phyloP scores from a whole-genome alignment of 2,888 invertebrate species.

The Drosophila basisetae region DNA sequence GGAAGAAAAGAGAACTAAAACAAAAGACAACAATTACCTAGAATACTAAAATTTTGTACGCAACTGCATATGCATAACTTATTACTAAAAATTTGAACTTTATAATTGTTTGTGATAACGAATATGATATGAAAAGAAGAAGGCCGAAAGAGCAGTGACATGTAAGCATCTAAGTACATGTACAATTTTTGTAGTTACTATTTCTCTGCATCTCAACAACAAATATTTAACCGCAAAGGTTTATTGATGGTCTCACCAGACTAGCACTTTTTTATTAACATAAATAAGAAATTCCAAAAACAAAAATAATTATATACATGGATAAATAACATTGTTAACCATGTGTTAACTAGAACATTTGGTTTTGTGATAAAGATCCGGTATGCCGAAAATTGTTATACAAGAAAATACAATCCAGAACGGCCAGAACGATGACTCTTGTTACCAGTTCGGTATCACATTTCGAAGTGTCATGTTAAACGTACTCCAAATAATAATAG shows the following conservation, averaged over 20 bases:
- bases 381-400: conserved; percentile 1
- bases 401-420: neutral
- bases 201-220: conserved; percentile 73
- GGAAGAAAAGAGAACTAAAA: neutral
- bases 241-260: conserved; percentile 58
- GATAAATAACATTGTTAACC: conserved; percentile 47
- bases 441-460: conserved; percentile 4
- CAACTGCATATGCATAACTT: conserved; percentile 67
- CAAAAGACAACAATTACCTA: conserved; percentile 51
- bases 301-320: conserved; percentile 25
- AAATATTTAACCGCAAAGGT: conserved; percentile 63
- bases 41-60: conserved; percentile 76
- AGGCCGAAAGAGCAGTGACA: conserved; percentile 18
- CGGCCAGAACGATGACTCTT: neutral
- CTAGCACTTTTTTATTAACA: conserved; percentile 76
- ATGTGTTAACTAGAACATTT: conserved; percentile 28
- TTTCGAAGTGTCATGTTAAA: conserved; percentile 23
- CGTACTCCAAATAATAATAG: conserved; percentile 38
- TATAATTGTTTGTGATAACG: conserved; percentile 80
- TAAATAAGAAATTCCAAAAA: conserved; percentile 43
- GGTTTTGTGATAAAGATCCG: conserved; percentile 9
- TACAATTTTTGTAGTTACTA: conserved; percentile 69
- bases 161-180: conserved; percentile 23
- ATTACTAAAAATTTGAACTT: conserved; percentile 75
- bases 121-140: conserved; percentile 46